Base-by-base conservation (phyloP, 1,140 invertebrate genomes). In the Idris sp. region DNA sequence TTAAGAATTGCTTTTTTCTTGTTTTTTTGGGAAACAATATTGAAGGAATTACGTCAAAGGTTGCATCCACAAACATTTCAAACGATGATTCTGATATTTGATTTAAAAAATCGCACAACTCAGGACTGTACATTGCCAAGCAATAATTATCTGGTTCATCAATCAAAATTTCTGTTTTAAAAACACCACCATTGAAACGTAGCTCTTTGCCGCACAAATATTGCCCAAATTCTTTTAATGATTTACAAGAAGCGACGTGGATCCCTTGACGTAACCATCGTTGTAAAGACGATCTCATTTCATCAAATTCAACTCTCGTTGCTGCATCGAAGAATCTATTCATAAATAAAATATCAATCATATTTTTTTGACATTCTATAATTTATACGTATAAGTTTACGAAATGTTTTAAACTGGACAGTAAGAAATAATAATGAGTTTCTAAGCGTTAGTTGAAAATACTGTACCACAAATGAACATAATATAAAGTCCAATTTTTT, bases 1-100 rank as follows among this genome's bases (percentile, higher is more conserved):
- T 49, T 11, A 49, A 8, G 35, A 49, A 49, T 31, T 49, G 31
- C 8, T 49, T 49, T 11, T 35, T 35, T n/a, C 30, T 16, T 0
- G 30, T 35, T 10, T 22, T 49, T 35, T 49, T 49, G 1, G 28
- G 30, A 25, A 35, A 49, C 1, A 49, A 18, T 13, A 10, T 1
- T 31, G 19, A 35, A 4, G 46, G 46, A 8, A 49, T 8, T 3
- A 48, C 11, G 10, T 48, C 15, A 9, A 48, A 48, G 0, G 44
- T 48, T n/a, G 14, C 44, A 19, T 48, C 44, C 1, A 7, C 26
- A 8, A 1, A 0, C 13, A 44, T 44, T 13, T 44, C 41, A 25
- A 44, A 28, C 1, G 9, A 13, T 31, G 4, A 9, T 49, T 49
- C n/a, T n/a, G n/a, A n/a, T n/a, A n/a, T n/a, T n/a, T n/a, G n/a